Evolutionary conservation across 2,888 invertebrate species (phyloP), one percentile per base, ranked within the genome.

Genomic region (Ormyrus nitidulus): DNA sequence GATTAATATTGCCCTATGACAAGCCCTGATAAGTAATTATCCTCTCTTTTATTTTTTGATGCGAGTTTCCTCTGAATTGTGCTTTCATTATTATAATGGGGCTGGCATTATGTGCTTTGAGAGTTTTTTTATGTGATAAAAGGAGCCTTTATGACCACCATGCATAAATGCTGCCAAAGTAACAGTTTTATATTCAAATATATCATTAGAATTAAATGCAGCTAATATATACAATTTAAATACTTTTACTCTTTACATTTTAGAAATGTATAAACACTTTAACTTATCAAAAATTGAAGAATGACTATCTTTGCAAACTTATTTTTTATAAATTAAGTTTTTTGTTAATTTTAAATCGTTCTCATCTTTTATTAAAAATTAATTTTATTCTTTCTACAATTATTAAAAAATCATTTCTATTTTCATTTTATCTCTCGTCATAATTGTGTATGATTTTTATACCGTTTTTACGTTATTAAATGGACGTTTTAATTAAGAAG

Each of bases 11-110:
- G 8, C 44, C 10, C 53, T 53, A 51, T 9, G 62, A 44, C 51
- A 11, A 34, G 48, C 61, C 19, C 44, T 53, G 72, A 62, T 72
- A 53, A 13, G 53, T 62, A 72, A 72, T 72, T 51, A 53, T n/a
- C 2, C 59, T 9, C 34, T 49, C n/a, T 72, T 72, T 53, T 62
- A 53, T 46, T 53, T 44, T 58, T 58, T n/a, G 44, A n/a, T 61
- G 72, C 11, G n/a, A 70, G 48, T 11, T 53, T 62, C 53, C 53
- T 34, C 8, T 62, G 34, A 44, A 72, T 72, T 72, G 61, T 62
- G 62, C 44, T 44, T 34, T 13, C 13, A 1, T 46, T 51, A 62
- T 53, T 62, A n/a, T 53, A n/a, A n/a, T 7, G 51, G 13, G 53
- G 46, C 54, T 48, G 10, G 59, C n/a, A 71, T 59, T 34, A 59